Base-by-base conservation (phyloP, 2,797 vertebrate species). In the Kryptolebias ocellatus region DNA sequence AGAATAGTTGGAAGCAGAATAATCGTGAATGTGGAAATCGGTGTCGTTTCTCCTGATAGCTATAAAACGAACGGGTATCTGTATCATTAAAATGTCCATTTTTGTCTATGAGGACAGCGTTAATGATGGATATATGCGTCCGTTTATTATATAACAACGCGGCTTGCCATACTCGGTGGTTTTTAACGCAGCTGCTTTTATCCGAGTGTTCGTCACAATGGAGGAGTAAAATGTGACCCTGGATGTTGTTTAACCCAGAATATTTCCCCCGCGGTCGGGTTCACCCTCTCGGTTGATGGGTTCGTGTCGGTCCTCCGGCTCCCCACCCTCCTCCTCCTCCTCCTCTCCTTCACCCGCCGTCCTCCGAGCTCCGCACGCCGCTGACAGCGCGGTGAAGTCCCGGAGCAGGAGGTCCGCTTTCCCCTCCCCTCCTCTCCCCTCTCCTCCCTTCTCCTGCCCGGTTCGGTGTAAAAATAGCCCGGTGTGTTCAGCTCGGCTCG, bases 391-490 rank as follows among this genome's bases (percentile, higher is more conserved):
- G 57, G 57, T 90, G 87, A 92, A 87, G 86, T 79, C 86, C 80
- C 64, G 71, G 72, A 91, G 88, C 92, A 92, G 90, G 71, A 87
- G 89, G 89, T 89, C 79, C 79, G 15, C 74, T 85, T 77, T 79
- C 77, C 50, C 20, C 20, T 24, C 20, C 20, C 20, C 20, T 24
- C 20, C 20, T 24, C 68, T 44, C 42, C 42, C 11, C 2, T 4
- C 47, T 24, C 20, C 68, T 44, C 42, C 42, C 11, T 15, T 4
- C 47, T 2, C 34, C 6, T 9, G 1, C 34, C 60, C 67, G 16
- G 53, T 62, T 67, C 46, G 45, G 67, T 45, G 87, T 90, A 93
- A 92, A 95, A 93, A 94, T 94, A 94, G 87, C 83, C 78, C 71
- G 68, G 81, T 80, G 85, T 83, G 82, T 86, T 24, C 82, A 86